Base-by-base conservation (phyloP, 1,140 invertebrate genomes). In the Aphidius ervi region DNA sequence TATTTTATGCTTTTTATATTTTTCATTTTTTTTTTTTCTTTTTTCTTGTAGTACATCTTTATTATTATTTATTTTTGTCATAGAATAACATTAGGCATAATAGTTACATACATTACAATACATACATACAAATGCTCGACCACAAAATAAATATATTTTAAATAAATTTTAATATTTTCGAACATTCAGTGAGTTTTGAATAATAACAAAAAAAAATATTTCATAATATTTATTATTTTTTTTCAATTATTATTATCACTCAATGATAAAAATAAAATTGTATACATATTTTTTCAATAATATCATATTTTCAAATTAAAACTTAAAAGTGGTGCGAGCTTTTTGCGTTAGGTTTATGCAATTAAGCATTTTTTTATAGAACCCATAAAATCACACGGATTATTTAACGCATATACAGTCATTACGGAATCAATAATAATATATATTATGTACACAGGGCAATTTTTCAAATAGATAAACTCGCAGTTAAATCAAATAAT, bases 41-140 rank as follows among this genome's bases (percentile, higher is more conserved):
- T 52, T 55, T 50, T 58, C 45, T 40, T 48, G 16, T 49, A 53
- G 40, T 56, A 63, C 59, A 70, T 70, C 70, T 63, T 71, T 71
- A 61, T 70, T 67, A 69, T 68, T 65, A 59, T 70, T 66, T 62
- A 65, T 67, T 49, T 66, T 66, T 68, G 63, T 68, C 67, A 59
- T 66, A 61, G 62, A 63, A 70, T 74, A 73, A 70, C 64, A 68
- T 76, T 74, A 77, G 70, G 72, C 70, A 66, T 74, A 71, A 70
- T 72, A 71, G 69, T 75, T 75, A 74, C 72, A 75, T 74, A 74
- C 75, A 71, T 61, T 77, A 77, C 74, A 74, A 67, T 77, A 77
- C 74, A 76, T 75, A 77, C 75, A 75, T 76, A 77, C 75, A 76
- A 68, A 62, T 70, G 67, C 67, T 71, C 70, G 67, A 68, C 69